These are phyloP conservation scores for Patella caerulea DNA, from an alignment of 2,888 invertebrate species.

Conservation along the genomic window DNA sequence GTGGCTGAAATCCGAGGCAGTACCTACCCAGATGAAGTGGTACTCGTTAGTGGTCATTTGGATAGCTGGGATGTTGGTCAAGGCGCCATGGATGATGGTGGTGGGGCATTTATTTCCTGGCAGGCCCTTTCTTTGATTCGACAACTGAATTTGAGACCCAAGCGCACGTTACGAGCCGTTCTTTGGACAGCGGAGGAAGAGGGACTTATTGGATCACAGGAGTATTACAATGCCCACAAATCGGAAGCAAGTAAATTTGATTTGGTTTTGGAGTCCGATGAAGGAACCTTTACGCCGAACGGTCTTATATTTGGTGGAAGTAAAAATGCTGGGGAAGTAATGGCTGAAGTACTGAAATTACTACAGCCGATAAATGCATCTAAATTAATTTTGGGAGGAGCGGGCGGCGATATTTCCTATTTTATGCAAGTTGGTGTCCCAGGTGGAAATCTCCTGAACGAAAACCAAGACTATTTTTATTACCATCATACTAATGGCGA, in stretches of 20 bases:
- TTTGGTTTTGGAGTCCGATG: conserved; percentile 87
- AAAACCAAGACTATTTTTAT: conserved; percentile 81
- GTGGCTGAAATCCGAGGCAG: conserved; percentile 56
- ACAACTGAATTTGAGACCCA: conserved; percentile 78
- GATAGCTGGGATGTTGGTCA: conserved; percentile 91
- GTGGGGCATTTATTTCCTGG: conserved; percentile 86
- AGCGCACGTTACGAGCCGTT: conserved; percentile 81
- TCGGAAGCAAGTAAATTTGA: conserved; percentile 78
- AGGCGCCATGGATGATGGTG: conserved; percentile 88
- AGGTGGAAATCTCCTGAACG: conserved; percentile 79
- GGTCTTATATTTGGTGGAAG: conserved; percentile 78
- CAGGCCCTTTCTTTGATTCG: conserved; percentile 80
- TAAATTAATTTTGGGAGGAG: conserved; percentile 71
- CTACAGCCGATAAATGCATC: conserved; percentile 81
- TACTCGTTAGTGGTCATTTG: conserved; percentile 86
- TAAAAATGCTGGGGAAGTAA: conserved; percentile 70
- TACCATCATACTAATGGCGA: conserved; percentile 86
- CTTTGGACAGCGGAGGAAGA: conserved; percentile 83
- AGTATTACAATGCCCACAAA: conserved; percentile 33
- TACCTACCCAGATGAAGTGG: conserved; percentile 72
- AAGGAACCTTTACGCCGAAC: conserved; percentile 83
- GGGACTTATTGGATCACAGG: conserved; percentile 32
- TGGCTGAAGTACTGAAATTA: conserved; percentile 80
- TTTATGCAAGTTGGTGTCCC: conserved; percentile 81
- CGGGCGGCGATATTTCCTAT: conserved; percentile 80